Evolutionary conservation across 2,113 vertebrate genomes (phyloP).

Genomic region (Megaleporinus macrocephalus): DNA sequence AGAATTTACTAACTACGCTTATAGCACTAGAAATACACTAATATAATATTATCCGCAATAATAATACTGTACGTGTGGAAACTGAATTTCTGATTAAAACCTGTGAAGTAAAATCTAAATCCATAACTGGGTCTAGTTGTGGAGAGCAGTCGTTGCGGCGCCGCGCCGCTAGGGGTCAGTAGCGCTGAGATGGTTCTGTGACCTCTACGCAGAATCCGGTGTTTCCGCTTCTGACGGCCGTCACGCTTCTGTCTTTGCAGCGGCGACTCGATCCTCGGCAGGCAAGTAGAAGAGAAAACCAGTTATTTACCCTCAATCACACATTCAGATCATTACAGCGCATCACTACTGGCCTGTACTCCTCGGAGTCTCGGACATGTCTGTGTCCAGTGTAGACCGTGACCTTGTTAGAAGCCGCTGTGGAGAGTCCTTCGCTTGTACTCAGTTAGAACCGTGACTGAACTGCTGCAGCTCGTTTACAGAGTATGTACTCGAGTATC

Average conservation of each 20-base stretch:
- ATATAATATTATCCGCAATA: no score
- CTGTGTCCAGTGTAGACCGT: neutral
- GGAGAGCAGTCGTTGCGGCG: neutral
- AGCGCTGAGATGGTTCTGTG: neutral
- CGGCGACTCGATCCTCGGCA: slow-evolving; percentile 31
- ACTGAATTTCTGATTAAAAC: no score
- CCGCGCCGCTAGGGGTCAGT: slow-evolving; percentile 25
- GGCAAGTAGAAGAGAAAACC: slow-evolving; percentile 12
- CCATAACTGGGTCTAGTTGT: neutral
- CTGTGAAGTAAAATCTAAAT: no score
- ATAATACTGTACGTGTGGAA: no score
- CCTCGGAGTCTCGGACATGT: neutral
- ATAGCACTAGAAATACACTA: no score
- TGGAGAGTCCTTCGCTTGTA: slow-evolving; percentile 9
- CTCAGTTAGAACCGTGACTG: neutral
- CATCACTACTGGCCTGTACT: neutral
- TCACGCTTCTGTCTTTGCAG: slow-evolving; percentile 51
- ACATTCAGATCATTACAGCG: neutral
- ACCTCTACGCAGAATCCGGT: neutral
- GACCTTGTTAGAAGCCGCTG: slow-evolving; percentile 9
- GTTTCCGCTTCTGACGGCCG: slow-evolving; percentile 51
- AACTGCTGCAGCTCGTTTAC: neutral
- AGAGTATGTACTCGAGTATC: neutral
- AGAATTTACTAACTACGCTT: no score
- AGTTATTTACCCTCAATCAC: no score